Evolutionary conservation across 53 echinoderm and acorn worm species (phyloP), one percentile per base, ranked within the genome.

Genomic region (Pentamera pediparva): DNA sequence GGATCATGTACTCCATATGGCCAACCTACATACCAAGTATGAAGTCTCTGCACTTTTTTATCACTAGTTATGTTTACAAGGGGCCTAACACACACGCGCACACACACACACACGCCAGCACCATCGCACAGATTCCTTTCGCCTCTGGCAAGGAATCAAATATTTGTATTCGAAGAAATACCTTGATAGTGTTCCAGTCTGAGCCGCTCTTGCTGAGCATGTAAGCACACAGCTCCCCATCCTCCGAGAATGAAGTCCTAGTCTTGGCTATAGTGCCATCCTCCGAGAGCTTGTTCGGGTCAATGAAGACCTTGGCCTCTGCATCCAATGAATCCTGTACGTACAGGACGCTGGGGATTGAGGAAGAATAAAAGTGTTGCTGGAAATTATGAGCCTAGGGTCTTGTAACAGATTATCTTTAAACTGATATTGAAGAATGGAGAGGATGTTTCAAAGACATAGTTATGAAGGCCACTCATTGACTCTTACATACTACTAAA

Each of bases 101-200:
- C 1, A 45, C 47, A 45, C 47, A 45, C 13, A 45, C 13, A 45
- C 12, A 45, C 47, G 13, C n/a, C 47, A 45, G 47, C 15, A 10
- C 15, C 9, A 41, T 10, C 9, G 9, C 15, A 41, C 43, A 15
- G 43, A 10, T 41, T 41, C 15, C 43, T 41, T 41, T 41, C 43
- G 15, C 15, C 15, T 41, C 15, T 41, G n/a, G n/a, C n/a, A n/a
- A n/a, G n/a, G n/a, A n/a, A n/a, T n/a, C n/a, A n/a, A 45, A 41
- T 41, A 10, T 45, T 45, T 45, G 12, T 45, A 0, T 12, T 45
- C 1, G n/a, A 15, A 45, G n/a, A n/a, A 49, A 62, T 47, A 87
- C 94, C 81, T 94, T 94, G 61, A 94, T 94, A 1, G 89, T 87
- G 37, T 90, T 90, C 93, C 94, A 94, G 31, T 94, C 94, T 26